These are phyloP conservation scores for Chondrilla cf. caribensis DNA, from an alignment of 37 sponge, comb jelly and placozoan genomes.

Conservation along the genomic window DNA sequence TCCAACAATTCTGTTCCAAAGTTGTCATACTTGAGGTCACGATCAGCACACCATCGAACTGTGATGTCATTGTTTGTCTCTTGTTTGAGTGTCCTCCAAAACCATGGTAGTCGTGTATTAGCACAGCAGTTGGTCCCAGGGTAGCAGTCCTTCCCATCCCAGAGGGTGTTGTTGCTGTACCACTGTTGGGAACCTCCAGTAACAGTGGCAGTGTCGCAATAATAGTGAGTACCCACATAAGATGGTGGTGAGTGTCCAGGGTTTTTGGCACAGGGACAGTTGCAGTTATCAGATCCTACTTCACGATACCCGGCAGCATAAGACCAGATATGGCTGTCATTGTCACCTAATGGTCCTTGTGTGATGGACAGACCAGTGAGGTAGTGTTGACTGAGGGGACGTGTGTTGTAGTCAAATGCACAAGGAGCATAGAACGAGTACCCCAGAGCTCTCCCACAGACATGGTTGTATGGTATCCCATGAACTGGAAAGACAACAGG, in stretches of 20 bases:
- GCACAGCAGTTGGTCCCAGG: constrained; percentile 4
- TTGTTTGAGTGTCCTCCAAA: constrained; percentile 6
- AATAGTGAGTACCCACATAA: neutral
- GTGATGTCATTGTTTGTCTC: neutral
- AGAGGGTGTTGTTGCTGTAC: constrained; percentile 12
- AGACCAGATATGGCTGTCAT: neutral
- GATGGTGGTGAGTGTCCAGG: neutral
- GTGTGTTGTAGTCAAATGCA: constrained; percentile 2
- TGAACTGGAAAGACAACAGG: neutral
- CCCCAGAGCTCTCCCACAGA: constrained; percentile 1
- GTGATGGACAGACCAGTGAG: constrained; percentile 12
- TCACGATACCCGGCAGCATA: constrained; percentile 15
- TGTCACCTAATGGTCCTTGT: neutral
- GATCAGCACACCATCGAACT: constrained; percentile 17
- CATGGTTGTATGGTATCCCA: neutral
- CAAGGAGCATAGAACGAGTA: neutral
- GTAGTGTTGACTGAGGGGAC: neutral
- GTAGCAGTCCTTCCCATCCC: constrained; percentile 20
- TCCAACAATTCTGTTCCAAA: too few species aligned
- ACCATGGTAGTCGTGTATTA: constrained; percentile 5
- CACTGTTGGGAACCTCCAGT: neutral
- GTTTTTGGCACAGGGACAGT: neutral
- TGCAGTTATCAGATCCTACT: neutral
- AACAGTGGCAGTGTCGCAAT: neutral
- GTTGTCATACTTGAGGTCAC: too few species aligned